Evolutionary conservation across 2,797 vertebrate genomes (phyloP).

Genomic region (Taeniopygia guttata): DNA sequence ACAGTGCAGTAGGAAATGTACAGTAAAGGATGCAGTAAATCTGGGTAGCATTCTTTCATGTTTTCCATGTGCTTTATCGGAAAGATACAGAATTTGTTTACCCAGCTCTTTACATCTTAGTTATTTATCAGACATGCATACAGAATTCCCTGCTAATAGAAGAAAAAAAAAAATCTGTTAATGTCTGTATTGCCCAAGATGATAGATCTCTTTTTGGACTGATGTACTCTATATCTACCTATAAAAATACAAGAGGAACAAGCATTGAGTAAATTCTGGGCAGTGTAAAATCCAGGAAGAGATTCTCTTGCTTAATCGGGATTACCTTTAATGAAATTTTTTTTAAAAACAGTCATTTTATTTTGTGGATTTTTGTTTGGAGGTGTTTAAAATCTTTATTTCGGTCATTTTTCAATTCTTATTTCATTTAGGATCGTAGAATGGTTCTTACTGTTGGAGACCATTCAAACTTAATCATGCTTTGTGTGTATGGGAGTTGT

Average conservation of each 20-base stretch:
- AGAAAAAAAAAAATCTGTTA: not conserved
- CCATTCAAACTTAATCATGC: not conserved
- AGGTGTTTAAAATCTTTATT: not conserved
- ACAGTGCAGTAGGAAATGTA: not conserved
- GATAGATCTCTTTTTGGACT: not conserved
- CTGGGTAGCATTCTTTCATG: not conserved
- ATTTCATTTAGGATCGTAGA: not conserved
- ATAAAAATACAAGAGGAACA: not conserved
- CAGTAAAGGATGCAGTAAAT: not conserved
- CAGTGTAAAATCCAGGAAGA: not conserved
- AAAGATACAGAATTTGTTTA: not conserved
- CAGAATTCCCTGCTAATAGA: not conserved
- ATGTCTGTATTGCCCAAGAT: not conserved
- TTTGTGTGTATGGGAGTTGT: not conserved
- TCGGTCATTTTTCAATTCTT: not conserved
- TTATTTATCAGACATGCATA: not conserved
- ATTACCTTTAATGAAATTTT: not conserved
- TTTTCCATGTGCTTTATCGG: not conserved
- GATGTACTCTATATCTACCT: not conserved
- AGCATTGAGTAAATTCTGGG: not conserved
- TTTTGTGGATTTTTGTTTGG: not conserved
- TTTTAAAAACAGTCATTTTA: not conserved
- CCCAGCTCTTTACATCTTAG: not conserved
- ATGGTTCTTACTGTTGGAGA: not conserved
- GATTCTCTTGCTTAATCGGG: not conserved